Percentiles rank a stretch among this genome's conserved stretches.
Evolutionary conservation across 2,888 invertebrate species (phyloP).

Genomic region (Eilema depressum): DNA sequence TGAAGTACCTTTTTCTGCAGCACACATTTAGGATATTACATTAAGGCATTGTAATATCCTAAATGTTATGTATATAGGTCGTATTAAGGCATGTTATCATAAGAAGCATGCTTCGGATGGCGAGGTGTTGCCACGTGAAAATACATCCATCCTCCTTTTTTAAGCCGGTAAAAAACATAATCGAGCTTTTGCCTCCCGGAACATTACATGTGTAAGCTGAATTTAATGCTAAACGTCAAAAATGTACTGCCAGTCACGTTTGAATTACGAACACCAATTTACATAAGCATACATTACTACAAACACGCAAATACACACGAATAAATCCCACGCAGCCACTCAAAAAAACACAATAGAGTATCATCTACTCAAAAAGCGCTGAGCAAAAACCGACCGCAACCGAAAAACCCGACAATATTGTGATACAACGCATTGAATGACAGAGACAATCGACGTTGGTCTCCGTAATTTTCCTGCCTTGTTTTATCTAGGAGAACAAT

Average conservation of each 20-base stretch:
- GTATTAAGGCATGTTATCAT: not conserved
- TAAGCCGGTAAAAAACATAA: not conserved
- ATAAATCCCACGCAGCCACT: conserved; percentile 25
- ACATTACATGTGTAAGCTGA: not conserved
- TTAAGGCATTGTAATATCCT: no score
- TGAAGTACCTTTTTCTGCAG: conserved; percentile 42
- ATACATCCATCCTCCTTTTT: not conserved
- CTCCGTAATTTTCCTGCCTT: conserved; percentile 83
- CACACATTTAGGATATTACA: conserved; percentile 35
- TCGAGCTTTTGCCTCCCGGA: not conserved
- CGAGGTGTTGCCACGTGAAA: not conserved
- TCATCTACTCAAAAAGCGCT: conserved; percentile 38
- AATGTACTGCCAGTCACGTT: conserved; percentile 26
- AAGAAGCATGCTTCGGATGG: not conserved
- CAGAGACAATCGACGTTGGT: conserved; percentile 67
- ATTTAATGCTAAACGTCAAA: not conserved
- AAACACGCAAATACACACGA: conserved; percentile 5
- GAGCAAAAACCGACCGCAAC: conserved; percentile 48
- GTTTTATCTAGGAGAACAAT: conserved; percentile 81
- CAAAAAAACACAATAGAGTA: conserved; percentile 38
- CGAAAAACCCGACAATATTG: conserved; percentile 70
- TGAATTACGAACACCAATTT: conserved; percentile 8
- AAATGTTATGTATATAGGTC: no score
- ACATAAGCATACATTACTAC: conserved; percentile 5
- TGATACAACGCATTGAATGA: conserved; percentile 73